Conservation (phyloP, 2,113 vertebrate genomes). For the Scophthalmus maximus region DNA sequence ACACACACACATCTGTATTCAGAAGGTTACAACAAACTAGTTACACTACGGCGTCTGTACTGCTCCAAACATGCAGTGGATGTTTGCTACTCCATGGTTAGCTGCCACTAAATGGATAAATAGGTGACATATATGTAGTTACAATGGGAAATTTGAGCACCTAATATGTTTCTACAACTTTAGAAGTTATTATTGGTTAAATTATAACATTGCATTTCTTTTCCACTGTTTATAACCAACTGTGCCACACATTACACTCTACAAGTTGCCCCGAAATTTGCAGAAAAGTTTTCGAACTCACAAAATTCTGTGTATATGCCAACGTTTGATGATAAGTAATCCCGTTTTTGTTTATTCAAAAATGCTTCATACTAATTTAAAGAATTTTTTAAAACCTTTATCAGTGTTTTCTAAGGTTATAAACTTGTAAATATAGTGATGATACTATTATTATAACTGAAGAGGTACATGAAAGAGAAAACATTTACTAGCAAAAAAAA, state of each 20-base stretch:
- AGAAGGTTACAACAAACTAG: constrained; percentile 41
- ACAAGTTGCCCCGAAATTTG: background rate
- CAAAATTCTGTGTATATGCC: background rate
- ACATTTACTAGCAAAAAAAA: too few relatives aligned
- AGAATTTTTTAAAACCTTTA: too few relatives aligned
- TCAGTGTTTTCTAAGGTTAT: too few relatives aligned
- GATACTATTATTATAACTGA: too few relatives aligned
- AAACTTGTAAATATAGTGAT: background rate
- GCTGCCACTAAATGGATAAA: background rate
- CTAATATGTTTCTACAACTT: background rate
- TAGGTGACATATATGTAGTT: background rate
- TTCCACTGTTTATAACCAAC: too few relatives aligned
- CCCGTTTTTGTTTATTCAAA: background rate
- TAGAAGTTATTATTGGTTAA: background rate
- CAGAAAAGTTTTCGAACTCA: too few relatives aligned
- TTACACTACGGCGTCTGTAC: constrained; percentile 1
- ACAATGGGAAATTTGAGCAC: background rate
- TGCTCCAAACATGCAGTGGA: background rate
- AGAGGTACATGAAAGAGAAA: too few relatives aligned
- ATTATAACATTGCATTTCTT: background rate
- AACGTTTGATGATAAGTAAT: background rate
- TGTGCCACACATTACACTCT: too few relatives aligned
- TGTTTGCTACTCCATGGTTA: background rate
- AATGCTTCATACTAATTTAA: too few relatives aligned
- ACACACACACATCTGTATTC: constrained; percentile 46